Evolutionary conservation across 2,113 vertebrate species (phyloP).

Genomic region (Phoxinus phoxinus): DNA sequence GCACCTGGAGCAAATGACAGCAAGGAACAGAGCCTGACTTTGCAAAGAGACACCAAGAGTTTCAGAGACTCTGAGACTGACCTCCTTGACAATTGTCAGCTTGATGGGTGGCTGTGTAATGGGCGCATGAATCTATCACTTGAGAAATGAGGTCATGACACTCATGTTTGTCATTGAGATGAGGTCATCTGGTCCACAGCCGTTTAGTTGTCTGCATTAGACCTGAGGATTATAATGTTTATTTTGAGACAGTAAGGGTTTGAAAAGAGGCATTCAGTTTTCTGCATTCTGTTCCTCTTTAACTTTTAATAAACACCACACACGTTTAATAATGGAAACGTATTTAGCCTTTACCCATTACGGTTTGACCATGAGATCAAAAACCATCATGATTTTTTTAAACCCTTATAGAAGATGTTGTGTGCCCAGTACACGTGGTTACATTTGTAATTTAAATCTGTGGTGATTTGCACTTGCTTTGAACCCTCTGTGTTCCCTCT

Average conservation of each 20-base stretch:
- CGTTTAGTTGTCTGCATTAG: slow-evolving; percentile 16
- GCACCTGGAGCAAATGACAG: slow-evolving; percentile 54
- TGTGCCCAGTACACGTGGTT: not conserved
- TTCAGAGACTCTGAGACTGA: slow-evolving; percentile 39
- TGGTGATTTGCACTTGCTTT: slow-evolving; percentile 26
- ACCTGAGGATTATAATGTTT: slow-evolving; percentile 27
- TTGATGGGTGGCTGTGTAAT: slow-evolving; percentile 58
- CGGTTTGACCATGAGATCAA: not conserved
- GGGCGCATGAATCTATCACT: slow-evolving; percentile 55
- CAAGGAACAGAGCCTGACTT: slow-evolving; percentile 21
- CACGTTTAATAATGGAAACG: not conserved
- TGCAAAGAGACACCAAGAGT: not conserved
- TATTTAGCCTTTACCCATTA: not conserved
- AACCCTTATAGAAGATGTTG: not conserved
- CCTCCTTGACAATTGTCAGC: slow-evolving; percentile 26
- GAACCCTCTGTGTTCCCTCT: not conserved
- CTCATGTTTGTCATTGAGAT: slow-evolving; percentile 60
- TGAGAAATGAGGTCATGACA: slow-evolving; percentile 61
- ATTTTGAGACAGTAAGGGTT: not conserved
- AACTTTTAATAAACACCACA: not conserved
- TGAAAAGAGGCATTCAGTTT: not conserved
- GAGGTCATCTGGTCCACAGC: slow-evolving; percentile 52
- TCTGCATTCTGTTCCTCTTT: not conserved
- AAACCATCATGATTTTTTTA: not conserved
- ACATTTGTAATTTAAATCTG: slow-evolving; percentile 28